phyloP scores from a whole-genome alignment of 2,888 invertebrate species.

The Folsomia candida region DNA sequence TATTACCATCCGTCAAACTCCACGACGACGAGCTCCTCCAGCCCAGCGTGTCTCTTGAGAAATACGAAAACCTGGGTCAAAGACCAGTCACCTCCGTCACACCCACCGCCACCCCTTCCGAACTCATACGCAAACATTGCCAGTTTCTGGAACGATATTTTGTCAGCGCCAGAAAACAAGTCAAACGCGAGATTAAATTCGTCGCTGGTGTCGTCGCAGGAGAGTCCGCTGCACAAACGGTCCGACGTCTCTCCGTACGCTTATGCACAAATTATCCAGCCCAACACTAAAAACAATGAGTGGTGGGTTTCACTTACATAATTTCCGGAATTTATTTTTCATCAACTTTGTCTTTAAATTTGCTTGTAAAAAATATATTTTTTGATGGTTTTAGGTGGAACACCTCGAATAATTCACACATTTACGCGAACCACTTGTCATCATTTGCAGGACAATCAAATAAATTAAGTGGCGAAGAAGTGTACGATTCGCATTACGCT shows the following conservation, averaged over 20 bases:
- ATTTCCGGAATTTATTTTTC: no score
- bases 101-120: not conserved
- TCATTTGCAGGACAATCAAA: constrained; percentile 42
- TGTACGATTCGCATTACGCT: constrained; percentile 42
- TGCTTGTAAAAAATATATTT: constrained; percentile 49
- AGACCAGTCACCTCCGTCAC: not conserved
- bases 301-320: no score
- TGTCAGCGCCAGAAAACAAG: constrained; percentile 31
- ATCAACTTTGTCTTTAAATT: no score
- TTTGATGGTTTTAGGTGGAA: constrained; percentile 29
- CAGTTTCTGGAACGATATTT: constrained; percentile 50
- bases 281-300: no score
- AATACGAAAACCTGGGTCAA: constrained; percentile 24
- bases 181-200: no score
- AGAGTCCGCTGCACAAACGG: no score
- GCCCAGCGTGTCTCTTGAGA: constrained; percentile 48
- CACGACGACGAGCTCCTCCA: constrained; percentile 46
- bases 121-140: constrained; percentile 50
- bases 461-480: constrained; percentile 30
- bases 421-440: constrained; percentile 49
- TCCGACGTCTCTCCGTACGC: constrained; percentile 50
- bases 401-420: constrained; percentile 37
- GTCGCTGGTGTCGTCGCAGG: not conserved
- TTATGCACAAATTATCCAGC: constrained; percentile 46
- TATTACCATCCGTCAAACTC: no score